Conservation (phyloP, 2,797 vertebrate species). For the Cirrhinus molitorella region DNA sequence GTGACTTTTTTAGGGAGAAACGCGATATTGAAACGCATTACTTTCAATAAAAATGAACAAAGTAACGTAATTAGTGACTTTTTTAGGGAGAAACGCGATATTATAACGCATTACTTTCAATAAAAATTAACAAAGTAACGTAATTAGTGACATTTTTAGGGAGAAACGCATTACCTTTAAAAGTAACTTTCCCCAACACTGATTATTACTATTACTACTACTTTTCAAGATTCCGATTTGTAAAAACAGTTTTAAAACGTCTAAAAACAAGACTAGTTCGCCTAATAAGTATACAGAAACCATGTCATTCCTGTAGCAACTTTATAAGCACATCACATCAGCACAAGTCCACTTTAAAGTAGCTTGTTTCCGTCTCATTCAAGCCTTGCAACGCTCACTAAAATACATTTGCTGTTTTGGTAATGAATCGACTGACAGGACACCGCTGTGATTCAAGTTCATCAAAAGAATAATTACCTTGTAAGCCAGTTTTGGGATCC, state of each 20-base stretch:
- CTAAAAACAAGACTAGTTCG: too few species aligned
- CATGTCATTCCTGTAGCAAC: background rate
- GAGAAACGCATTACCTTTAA: too few species aligned
- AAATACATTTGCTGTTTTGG: background rate
- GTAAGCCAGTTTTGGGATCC: background rate
- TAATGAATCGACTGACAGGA: background rate
- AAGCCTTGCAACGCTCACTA: background rate
- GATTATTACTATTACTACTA: background rate
- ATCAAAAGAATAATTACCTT: constrained; percentile 8
- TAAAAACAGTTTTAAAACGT: background rate
- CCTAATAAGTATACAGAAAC: background rate
- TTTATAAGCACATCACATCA: background rate
- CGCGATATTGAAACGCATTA: too few species aligned
- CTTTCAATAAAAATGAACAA: too few species aligned
- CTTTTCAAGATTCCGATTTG: background rate
- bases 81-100: too few species aligned
- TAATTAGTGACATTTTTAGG: too few species aligned
- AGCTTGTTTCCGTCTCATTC: background rate
- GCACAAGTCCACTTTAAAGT: background rate
- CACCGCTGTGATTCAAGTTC: too few species aligned
- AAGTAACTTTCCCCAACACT: too few species aligned
- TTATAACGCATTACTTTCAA: too few species aligned
- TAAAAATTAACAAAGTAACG: too few species aligned
- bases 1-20: too few species aligned
- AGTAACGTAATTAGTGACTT: too few species aligned